These are phyloP conservation scores for Nixonia krombeini DNA, from an alignment of 1,140 invertebrate species.

Conservation along the genomic window DNA sequence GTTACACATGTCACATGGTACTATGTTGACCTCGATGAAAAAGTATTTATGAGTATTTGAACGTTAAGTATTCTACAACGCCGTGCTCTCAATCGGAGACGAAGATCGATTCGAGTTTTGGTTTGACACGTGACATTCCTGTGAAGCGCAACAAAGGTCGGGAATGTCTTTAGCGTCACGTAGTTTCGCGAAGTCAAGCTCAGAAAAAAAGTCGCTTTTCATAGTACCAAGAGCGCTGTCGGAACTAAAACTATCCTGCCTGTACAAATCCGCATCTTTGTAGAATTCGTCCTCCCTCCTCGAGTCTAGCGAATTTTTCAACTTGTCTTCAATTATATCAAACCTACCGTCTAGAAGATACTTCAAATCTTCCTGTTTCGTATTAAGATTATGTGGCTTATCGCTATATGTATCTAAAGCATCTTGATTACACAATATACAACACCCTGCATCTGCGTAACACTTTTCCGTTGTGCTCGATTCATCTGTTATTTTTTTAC, in stretches of 20 bases:
- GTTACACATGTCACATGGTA: no score
- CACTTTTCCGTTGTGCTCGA: no score
- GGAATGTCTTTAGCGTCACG: constrained; percentile 54
- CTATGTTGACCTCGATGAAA: no score
- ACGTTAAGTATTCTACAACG: constrained; percentile 61
- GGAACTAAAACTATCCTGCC: constrained; percentile 65
- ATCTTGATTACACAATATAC: constrained; percentile 20
- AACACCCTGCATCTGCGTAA: constrained; percentile 1
- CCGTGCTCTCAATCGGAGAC: constrained; percentile 67
- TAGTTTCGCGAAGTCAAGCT: constrained; percentile 63
- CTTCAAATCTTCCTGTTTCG: no score
- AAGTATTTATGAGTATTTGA: no score
- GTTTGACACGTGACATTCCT: constrained; percentile 51
- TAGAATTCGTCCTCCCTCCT: constrained; percentile 50
- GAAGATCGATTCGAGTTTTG: constrained; percentile 50
- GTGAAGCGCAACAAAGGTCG: constrained; percentile 58
- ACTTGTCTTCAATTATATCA: constrained; percentile 46
- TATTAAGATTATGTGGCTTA: constrained; percentile 18
- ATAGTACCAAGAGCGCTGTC: constrained; percentile 70
- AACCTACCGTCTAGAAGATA: constrained; percentile 38
- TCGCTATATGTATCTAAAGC: not conserved
- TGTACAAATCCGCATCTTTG: constrained; percentile 53
- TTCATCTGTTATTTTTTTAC: constrained; percentile 5
- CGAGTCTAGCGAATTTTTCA: constrained; percentile 27
- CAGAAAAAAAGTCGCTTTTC: constrained; percentile 69